A percentile compares a stretch with the other conserved stretches of the same genome.
Evolutionary conservation across 2,797 vertebrate species (phyloP).

Genomic region (Phataginus tricuspis): DNA sequence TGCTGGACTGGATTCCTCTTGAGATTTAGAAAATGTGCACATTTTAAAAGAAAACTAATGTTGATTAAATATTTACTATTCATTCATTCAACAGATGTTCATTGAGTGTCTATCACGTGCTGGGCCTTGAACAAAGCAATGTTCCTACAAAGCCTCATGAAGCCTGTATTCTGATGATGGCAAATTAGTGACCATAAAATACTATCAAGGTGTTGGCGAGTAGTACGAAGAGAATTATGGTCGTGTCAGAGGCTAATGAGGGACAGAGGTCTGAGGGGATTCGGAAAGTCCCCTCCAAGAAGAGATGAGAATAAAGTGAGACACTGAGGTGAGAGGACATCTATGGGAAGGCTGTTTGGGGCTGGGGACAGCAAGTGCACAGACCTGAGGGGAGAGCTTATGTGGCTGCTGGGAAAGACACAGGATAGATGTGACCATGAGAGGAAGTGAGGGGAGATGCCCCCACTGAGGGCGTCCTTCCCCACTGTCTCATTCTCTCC

Average conservation of each 20-base stretch:
- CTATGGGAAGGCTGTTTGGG: neutral
- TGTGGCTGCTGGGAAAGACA: neutral
- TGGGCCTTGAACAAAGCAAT: neutral
- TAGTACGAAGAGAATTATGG: neutral
- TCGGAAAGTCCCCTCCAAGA: neutral
- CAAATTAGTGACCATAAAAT: neutral
- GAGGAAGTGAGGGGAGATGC: neutral
- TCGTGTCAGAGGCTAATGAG: neutral
- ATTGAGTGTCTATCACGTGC: neutral
- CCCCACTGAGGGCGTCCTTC: neutral
- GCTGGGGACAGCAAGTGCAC: neutral
- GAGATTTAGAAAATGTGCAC: neutral
- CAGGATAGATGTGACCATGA: too few relatives aligned
- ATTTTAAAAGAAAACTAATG: neutral
- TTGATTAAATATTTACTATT: neutral
- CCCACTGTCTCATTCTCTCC: neutral
- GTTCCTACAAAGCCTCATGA: neutral
- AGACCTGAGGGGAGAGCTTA: neutral
- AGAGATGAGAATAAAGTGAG: neutral
- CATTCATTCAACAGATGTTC: neutral
- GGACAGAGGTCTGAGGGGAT: neutral
- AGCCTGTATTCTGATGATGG: neutral
- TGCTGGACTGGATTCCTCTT: neutral
- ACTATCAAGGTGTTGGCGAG: neutral
- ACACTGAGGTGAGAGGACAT: neutral